Evolutionary conservation across 2,888 invertebrate genomes (phyloP), one percentile per base, ranked within the genome.

Genomic region (Minunthozetes semirufus): DNA sequence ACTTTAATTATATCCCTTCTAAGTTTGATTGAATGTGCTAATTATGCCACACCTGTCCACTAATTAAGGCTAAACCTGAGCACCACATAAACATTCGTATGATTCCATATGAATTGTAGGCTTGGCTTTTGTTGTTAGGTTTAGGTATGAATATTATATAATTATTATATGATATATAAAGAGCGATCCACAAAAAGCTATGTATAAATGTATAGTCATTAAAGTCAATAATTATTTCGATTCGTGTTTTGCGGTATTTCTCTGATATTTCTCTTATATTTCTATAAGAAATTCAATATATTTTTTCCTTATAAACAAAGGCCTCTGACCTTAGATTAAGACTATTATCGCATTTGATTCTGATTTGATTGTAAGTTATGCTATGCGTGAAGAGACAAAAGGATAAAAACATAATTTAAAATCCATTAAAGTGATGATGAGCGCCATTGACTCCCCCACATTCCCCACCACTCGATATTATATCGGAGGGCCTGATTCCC

Each of bases 311-410:
- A 3, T 11, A 66, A 66, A 33, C 29, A 66, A 66, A 66, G 63
- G 63, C 63, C 63, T 66, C 63, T 66, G 63, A 66, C 63, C 63
- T 38, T 66, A 29, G 38, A 38, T 38, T 66, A 38, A 38, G 33
- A 61, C 17, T 66, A 15, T 17, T 15, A 27, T 66, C 3, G 17
- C 33, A 66, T 38, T 66, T 66, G 38, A 66, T 33, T 66, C 38
- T 27, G 59, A 27, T 66, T 66, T 66, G 63, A 66, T 66, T 66
- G 63, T n/a, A 33, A 66, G 15, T 22, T 38, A 38, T 15, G 63
- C 38, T 27, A 33, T 66, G 63, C 63, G 63, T 66, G 63, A 66
- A 66, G 63, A 66, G 63, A 66, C 63, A 66, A 66, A 66, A 66
- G 63, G 33, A 33, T 66, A 15, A 66, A 66, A 66, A 22, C n/a